Evolutionary conservation across 1,140 invertebrate genomes (phyloP), one percentile per base, ranked within the genome.

Genomic region (Heliothis virescens): DNA sequence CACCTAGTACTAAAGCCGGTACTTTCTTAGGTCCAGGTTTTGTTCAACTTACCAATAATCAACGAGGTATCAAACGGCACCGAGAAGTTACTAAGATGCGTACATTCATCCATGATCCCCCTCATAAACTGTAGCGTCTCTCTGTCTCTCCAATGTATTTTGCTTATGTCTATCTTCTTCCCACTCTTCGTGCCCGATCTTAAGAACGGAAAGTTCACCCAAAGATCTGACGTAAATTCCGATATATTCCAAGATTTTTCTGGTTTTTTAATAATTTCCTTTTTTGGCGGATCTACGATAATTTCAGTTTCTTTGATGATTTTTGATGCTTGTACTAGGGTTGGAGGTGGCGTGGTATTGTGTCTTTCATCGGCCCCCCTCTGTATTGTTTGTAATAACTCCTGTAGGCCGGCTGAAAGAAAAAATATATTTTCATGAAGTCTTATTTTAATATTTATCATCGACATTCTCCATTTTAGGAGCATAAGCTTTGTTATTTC

Each of bases 61-160:
- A 99, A 93, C 12, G 97, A 97, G 2, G 98, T 98, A 90, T 99
- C 98, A 26, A 97, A 96, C 0, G 97, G 97, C 5, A 97, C 94
- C 13, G 98, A 97, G 89, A 99, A 99, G 93, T 99, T 99, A 78
- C 96, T 98, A 2, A 99, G 95, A 95, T 99, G 99, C 2, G 99
- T 99, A 91, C 98, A 99, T 94, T 99, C 98, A 89, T 99, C 99
- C 99, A 99, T 99, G 80, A 99, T 97, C 0, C 98, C 98, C 29
- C 98, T 95, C 99, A 99, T 99, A 90, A 99, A 99, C 92, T 98
- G 97, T 11, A 98, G 83, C 1, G 98, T 97, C 90, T 98, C 97
- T 82, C 96, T 95, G 83, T 97, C 96, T 60, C 96, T 94, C 95
- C 95, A 96, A 83, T 96, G 95, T 10, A 95, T 95, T 86, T 95